Evolutionary conservation across 2,113 vertebrate species (phyloP), one percentile per base, ranked within the genome.

Genomic region (Crotalus tigris): DNA sequence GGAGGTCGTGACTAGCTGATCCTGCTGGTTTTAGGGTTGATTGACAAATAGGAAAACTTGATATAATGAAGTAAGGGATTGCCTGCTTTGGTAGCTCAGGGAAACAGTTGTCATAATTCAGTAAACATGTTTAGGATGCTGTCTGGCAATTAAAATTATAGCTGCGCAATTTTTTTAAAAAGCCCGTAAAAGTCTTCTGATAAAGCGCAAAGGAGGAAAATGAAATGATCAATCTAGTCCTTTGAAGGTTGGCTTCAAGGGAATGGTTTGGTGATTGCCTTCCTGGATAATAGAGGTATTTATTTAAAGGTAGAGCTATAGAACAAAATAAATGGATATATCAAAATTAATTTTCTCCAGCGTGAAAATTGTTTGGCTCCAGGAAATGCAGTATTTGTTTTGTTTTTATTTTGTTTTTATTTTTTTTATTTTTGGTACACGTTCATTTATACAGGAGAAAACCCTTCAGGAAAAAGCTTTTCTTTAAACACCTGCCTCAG

Each of bases 1-100:
- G 97, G 97, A 98, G 97, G 96, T 97, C 98, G 97, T 61, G 96
- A 97, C 98, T 98, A 97, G 97, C 96, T 98, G 98, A 98, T 98
- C 97, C 97, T 98, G 97, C 96, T 95, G 96, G 96, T 97, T 97
- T 94, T 97, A 96, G 96, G 95, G 96, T 96, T 98, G 98, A 98
- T 96, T 98, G 98, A 98, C 97, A 96, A 97, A 90, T 96, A 94
- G 94, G 97, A 97, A 97, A 97, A 97, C 95, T 97, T 96, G 96
- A 96, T 97, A 97, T 93, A 97, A 97, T 97, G 96, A 97, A 98
- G 91, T 88, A 5, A 21, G 92, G 12, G 39, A 53, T 13, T 69
- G 39, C 64, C 46, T 85, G 0, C 29, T 87, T 90, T 86, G 89
- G 29, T 86, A 6, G 17, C 23, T 51, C 44, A 46, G 29, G 29